These are phyloP conservation scores for Acrocephalus kingi DNA, from an alignment of 2,113 vertebrate species.

Conservation along the genomic window DNA sequence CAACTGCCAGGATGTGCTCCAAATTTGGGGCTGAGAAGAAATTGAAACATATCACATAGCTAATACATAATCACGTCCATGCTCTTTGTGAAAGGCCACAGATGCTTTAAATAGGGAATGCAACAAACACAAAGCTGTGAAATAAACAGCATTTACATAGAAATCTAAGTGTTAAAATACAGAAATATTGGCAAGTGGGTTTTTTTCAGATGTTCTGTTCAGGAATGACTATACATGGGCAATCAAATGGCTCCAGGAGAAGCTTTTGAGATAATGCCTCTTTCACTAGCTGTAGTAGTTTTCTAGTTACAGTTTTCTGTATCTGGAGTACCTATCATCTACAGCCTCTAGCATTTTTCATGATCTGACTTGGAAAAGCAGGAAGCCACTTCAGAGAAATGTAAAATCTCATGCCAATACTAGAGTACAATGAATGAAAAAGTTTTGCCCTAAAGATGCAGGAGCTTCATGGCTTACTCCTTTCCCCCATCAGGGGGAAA, in stretches of 20 bases:
- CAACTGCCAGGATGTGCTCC: conserved; percentile 83
- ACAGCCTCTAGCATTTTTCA: background rate
- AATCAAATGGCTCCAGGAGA: background rate
- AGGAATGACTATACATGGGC: background rate
- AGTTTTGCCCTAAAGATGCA: background rate
- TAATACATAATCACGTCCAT: background rate
- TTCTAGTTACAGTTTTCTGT: background rate
- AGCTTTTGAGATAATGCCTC: background rate
- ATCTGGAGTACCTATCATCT: background rate
- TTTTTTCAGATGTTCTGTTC: background rate
- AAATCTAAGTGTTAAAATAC: background rate
- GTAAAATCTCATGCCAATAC: background rate
- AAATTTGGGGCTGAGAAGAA: conserved; percentile 72
- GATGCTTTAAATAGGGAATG: background rate
- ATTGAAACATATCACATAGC: background rate
- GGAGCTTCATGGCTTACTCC: background rate
- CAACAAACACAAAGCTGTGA: background rate
- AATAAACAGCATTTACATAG: background rate
- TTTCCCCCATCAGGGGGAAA: background rate
- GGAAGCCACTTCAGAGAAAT: background rate
- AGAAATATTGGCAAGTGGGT: background rate
- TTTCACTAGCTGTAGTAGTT: background rate
- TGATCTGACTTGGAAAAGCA: background rate
- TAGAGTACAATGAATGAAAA: background rate
- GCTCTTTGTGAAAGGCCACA: background rate